These are phyloP conservation scores for Coelogynopora nodosa DNA, from an alignment of 2,888 invertebrate genomes.

Conservation along the genomic window DNA sequence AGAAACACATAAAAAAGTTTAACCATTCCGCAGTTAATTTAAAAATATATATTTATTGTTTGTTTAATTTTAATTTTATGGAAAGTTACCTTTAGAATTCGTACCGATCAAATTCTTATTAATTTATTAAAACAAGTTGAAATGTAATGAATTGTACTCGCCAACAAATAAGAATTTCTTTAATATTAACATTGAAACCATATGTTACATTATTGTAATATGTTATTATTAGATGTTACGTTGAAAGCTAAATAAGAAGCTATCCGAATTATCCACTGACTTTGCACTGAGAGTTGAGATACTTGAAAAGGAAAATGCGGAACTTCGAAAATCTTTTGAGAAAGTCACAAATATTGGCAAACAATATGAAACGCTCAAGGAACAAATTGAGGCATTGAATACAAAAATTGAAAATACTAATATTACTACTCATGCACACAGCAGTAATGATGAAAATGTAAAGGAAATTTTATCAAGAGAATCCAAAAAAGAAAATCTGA, in stretches of 20 bases:
- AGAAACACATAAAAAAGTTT: no score
- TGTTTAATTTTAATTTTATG: no score
- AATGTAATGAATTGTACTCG: no score
- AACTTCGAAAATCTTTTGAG: conserved; percentile 31
- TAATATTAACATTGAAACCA: no score
- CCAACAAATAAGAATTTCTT: no score
- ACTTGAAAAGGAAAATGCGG: conserved; percentile 21
- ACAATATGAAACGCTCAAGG: conserved; percentile 28
- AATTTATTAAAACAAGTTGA: no score
- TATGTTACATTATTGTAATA: no score
- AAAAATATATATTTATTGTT: no score
- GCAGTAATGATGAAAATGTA: conserved; percentile 27
- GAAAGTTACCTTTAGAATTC: no score
- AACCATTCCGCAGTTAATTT: no score
- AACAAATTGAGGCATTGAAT: conserved; percentile 31
- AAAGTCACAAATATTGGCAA: conserved; percentile 31
- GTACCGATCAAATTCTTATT: no score
- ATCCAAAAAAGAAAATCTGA: conserved; percentile 28
- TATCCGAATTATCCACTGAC: conserved; percentile 20
- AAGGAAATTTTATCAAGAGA: conserved; percentile 31
- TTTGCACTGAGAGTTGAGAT: conserved; percentile 19
- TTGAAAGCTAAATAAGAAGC: conserved; percentile 18
- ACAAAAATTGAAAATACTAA: conserved; percentile 28
- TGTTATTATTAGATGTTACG: neutral
- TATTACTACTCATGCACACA: conserved; percentile 31